These are phyloP conservation scores for Metellina segmentata DNA, from an alignment of 2,888 invertebrate species.

Conservation along the genomic window DNA sequence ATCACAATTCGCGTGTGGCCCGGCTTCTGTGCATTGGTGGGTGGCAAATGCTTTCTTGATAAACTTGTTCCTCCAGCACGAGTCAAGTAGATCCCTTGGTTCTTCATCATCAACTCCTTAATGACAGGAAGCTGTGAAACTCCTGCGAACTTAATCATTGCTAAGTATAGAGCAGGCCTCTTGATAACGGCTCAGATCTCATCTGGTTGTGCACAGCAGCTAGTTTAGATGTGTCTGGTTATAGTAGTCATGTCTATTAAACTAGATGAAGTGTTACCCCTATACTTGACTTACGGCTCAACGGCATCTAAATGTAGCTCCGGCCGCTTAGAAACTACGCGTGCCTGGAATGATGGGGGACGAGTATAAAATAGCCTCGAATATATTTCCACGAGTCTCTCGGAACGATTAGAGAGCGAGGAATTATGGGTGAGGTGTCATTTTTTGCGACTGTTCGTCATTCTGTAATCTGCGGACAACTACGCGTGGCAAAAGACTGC, in stretches of 20 bases:
- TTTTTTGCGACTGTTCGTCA: neutral
- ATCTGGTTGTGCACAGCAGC: slow-evolving; percentile 36
- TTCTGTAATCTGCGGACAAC: neutral
- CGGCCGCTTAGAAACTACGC: slow-evolving; percentile 44
- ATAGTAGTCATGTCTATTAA: slow-evolving; percentile 53
- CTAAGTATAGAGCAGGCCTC: slow-evolving; percentile 67
- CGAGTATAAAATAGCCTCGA: too few relatives aligned
- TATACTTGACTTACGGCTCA: slow-evolving; percentile 39
- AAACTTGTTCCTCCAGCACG: slow-evolving; percentile 23
- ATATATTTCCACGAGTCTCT: slow-evolving; percentile 17
- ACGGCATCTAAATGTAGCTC: slow-evolving; percentile 24
- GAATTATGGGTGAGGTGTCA: neutral
- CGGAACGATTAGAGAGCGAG: slow-evolving; percentile 15
- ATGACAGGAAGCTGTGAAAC: slow-evolving; percentile 73
- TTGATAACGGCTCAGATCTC: slow-evolving; percentile 33
- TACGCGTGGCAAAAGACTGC: neutral
- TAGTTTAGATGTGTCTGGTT: slow-evolving; percentile 48
- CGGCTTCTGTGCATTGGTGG: slow-evolving; percentile 32
- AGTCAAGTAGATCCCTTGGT: slow-evolving; percentile 51
- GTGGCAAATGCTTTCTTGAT: slow-evolving; percentile 66
- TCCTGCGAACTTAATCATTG: slow-evolving; percentile 67
- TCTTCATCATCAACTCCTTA: slow-evolving; percentile 57
- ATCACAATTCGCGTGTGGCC: slow-evolving; percentile 53
- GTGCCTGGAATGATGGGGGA: slow-evolving; percentile 29
- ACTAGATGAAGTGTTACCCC: slow-evolving; percentile 46